These are phyloP conservation scores for Siphonodentalium dalli DNA, from an alignment of 2,888 invertebrate genomes.

Conservation along the genomic window DNA sequence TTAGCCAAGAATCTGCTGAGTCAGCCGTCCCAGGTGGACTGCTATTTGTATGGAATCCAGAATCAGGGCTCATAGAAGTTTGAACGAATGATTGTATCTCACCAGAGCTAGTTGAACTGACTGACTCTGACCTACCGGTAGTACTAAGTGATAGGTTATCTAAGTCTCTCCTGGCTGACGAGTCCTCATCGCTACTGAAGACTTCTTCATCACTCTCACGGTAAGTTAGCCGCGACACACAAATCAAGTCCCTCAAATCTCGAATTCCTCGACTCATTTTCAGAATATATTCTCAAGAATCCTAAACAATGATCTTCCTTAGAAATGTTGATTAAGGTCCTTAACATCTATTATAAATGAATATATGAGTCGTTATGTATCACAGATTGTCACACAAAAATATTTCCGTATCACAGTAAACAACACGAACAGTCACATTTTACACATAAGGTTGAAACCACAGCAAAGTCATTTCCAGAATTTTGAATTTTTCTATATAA, in stretches of 20 bases:
- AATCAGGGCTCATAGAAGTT: constrained; percentile 41
- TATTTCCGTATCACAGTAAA: too few species aligned
- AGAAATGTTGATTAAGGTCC: too few species aligned
- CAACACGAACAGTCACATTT: too few species aligned
- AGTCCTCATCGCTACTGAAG: constrained; percentile 44
- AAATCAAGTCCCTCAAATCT: constrained; percentile 62
- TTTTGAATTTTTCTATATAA: too few species aligned
- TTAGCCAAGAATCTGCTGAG: neutral
- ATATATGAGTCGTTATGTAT: too few species aligned
- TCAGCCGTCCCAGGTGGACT: constrained; percentile 26
- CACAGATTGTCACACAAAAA: too few species aligned
- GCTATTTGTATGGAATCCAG: constrained; percentile 55
- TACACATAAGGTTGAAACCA: too few species aligned
- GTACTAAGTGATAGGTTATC: constrained; percentile 39
- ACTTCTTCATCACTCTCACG: constrained; percentile 57
- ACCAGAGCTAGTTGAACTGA: constrained; percentile 22
- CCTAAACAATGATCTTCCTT: too few species aligned
- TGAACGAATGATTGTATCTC: constrained; percentile 11
- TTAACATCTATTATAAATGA: too few species aligned
- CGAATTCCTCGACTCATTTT: constrained; percentile 61
- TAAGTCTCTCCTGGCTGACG: constrained; percentile 29
- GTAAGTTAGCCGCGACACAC: constrained; percentile 61
- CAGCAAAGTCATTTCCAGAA: too few species aligned
- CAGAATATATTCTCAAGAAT: too few species aligned
- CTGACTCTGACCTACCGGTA: too few species aligned